These are phyloP conservation scores for Batillaria attramentaria DNA, from an alignment of 1,140 invertebrate genomes.

Conservation along the genomic window DNA sequence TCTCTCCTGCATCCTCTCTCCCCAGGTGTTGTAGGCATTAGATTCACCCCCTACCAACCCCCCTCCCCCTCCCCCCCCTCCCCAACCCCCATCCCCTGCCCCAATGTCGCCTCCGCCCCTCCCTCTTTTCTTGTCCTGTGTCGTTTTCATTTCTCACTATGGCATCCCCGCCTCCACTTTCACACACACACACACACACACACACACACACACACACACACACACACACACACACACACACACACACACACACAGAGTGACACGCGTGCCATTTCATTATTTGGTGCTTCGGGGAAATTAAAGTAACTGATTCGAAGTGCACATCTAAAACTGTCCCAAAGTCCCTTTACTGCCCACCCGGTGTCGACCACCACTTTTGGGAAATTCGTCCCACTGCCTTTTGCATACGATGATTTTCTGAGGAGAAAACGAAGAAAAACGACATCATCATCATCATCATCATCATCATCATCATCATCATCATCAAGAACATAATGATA, in stretches of 20 bases:
- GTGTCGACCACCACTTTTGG: neutral
- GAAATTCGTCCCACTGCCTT: no score
- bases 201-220: conserved; percentile 16
- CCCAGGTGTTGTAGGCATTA: neutral
- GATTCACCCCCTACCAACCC: neutral
- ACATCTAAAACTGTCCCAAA: neutral
- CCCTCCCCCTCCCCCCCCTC: neutral
- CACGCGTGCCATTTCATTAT: neutral
- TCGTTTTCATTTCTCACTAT: no score
- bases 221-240: conserved; percentile 12
- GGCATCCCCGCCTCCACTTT: neutral
- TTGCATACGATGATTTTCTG: no score
- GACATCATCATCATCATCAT: neutral
- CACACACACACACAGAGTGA: no score
- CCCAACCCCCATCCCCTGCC: neutral
- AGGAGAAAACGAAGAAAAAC: neutral
- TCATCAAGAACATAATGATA: neutral
- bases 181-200: conserved; percentile 12
- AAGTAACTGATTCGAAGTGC: neutral
- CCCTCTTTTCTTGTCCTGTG: no score
- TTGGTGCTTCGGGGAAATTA: neutral
- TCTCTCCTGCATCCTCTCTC: no score
- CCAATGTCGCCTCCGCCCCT: neutral
- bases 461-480: neutral
- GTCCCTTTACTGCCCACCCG: neutral